Evolutionary conservation across 2,888 invertebrate species (phyloP).

Genomic region (Coronaproctus castanopsis): DNA sequence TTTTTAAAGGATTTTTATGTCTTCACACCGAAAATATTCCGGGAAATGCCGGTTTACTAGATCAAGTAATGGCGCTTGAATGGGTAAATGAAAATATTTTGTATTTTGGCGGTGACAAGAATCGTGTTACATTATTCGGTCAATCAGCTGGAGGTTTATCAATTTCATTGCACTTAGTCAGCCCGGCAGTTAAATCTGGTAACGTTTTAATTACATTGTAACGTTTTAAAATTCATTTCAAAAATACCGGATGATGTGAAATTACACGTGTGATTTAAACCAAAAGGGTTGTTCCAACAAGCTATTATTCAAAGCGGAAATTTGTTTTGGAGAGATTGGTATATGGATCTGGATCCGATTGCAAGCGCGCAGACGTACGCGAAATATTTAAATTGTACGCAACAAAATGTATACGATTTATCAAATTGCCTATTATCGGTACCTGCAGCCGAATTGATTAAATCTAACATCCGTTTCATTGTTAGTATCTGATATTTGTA

Average conservation of each 20-base stretch:
- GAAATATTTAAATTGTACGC: conserved; percentile 25
- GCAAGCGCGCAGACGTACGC: conserved; percentile 27
- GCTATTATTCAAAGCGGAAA: conserved; percentile 35
- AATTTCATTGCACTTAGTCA: not conserved
- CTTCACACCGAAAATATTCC: not conserved
- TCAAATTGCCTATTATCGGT: not conserved
- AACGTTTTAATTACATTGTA: no score
- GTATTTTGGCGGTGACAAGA: not conserved
- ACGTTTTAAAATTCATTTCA: no score
- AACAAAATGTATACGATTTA: not conserved
- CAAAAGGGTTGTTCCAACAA: conserved; percentile 29
- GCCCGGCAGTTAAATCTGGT: not conserved
- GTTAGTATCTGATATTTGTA: no score
- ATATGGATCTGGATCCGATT: conserved; percentile 27
- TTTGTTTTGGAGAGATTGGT: conserved; percentile 29
- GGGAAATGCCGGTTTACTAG: not conserved
- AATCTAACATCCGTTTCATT: not conserved
- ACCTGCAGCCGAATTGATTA: not conserved
- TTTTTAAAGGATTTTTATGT: not conserved
- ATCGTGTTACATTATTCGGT: not conserved
- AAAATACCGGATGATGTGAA: no score
- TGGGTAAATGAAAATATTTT: not conserved
- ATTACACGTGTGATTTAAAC: no score
- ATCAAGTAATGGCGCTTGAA: not conserved
- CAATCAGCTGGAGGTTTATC: not conserved